Evolutionary conservation across 92 coral and sea anemone genomes (phyloP), one percentile per base, ranked within the genome.

Genomic region (Meandrina meandrites): DNA sequence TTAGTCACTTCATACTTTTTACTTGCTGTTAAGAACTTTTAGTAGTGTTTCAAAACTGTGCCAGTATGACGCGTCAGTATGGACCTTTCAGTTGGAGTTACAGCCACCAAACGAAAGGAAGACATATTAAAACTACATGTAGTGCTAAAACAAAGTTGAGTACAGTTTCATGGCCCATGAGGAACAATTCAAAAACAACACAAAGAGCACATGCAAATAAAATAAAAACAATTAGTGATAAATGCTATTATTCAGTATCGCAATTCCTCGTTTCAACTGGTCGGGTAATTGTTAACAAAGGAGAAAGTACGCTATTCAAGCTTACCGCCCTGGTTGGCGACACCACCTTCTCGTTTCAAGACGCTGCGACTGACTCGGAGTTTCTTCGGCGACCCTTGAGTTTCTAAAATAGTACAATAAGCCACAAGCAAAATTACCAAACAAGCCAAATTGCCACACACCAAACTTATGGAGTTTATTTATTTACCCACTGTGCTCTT

Each of bases 381-480:
- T 84, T 84, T 84, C 80, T 84, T 84, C 73, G 87, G 80, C 72
- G 87, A 84, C 87, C 73, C 80, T 74, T 74, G 37, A 72, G 67
- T 56, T 84, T 27, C 8, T 14, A 21, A 42, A 1, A 57, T 18
- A 76, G 31, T 17, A 85, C 75, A 85, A 85, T 85, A 18, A 31
- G 47, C 88, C 88, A 85, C 88, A 85, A 76, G 88, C 82, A 76
- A 22, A 30, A 51, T 31, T 34, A 7, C 32, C 24, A 53, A 31
- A 47, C 76, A 30, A 58, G 32, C 9, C 17, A 84, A 45, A 57
- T 28, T 60, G 68, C 82, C 32, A 67, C 34, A 56, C 31, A 37
- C 74, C 45, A 18, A 53, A 62, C 81, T 58, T 36, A 5, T 40
- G 12, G 47, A 37, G 82, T 48, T 34, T 34, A 85, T 58, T 85